Conservation (phyloP, 2,888 invertebrate genomes). For the Oscheius sp. region DNA sequence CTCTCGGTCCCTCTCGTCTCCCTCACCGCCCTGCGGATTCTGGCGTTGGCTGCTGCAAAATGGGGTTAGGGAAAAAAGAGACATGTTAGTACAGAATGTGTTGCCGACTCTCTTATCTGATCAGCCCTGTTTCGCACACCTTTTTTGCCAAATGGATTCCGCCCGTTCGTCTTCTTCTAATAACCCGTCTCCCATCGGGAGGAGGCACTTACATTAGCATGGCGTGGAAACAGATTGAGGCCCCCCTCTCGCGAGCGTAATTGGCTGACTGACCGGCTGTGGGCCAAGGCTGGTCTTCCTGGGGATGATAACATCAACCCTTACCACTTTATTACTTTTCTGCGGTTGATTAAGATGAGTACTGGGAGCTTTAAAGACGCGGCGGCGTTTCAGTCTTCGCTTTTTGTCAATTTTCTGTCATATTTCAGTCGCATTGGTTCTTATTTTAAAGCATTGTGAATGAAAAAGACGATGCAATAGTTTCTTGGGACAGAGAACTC, state of each 20-base stretch:
- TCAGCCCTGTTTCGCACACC: constrained; percentile 20
- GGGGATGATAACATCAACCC: constrained; percentile 11
- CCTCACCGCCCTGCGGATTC: constrained; percentile 32
- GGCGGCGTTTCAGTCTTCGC: too few relatives aligned
- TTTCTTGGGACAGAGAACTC: too few relatives aligned
- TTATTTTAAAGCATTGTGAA: too few relatives aligned
- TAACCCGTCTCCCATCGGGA: neutral
- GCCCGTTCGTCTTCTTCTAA: too few relatives aligned
- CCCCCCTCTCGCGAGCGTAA: constrained; percentile 8
- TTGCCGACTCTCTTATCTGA: constrained; percentile 17
- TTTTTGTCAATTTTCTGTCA: too few relatives aligned
- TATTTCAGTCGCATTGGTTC: too few relatives aligned
- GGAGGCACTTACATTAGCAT: constrained; percentile 34
- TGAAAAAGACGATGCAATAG: too few relatives aligned
- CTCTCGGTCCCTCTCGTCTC: constrained; percentile 62
- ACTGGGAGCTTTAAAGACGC: too few relatives aligned
- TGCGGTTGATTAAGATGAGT: neutral
- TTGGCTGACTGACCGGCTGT: constrained; percentile 25
- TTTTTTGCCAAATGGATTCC: constrained; percentile 2
- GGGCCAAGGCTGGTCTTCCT: constrained; percentile 24
- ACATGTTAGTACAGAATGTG: constrained; percentile 21
- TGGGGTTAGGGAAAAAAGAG: constrained; percentile 3
- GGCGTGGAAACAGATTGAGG: constrained; percentile 29
- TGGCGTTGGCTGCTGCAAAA: constrained; percentile 2
- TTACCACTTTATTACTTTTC: constrained; percentile 29